Evolutionary conservation across 2,888 invertebrate genomes (phyloP).

Genomic region (Drosophila antonietae): DNA sequence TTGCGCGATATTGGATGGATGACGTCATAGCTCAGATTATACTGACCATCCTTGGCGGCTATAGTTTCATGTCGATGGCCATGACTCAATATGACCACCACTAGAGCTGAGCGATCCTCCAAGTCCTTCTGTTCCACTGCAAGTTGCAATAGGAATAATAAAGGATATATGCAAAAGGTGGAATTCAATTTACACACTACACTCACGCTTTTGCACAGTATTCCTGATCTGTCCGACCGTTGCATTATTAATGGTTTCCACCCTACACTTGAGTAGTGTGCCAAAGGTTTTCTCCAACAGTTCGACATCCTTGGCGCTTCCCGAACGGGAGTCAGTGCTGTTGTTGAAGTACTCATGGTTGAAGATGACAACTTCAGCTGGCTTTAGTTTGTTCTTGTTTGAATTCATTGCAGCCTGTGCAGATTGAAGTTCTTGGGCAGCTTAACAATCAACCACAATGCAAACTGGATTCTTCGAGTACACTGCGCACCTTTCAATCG

Average conservation of each 20-base stretch:
- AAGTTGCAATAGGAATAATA: neutral
- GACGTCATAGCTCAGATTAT: conserved; percentile 80
- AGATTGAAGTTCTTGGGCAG: neutral
- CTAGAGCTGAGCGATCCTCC: conserved; percentile 74
- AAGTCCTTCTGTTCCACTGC: conserved; percentile 81
- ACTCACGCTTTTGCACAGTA: conserved; percentile 78
- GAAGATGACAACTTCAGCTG: conserved; percentile 81
- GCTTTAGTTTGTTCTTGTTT: conserved; percentile 61
- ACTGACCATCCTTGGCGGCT: conserved; percentile 80
- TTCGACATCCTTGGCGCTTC: conserved; percentile 80
- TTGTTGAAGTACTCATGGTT: conserved; percentile 82
- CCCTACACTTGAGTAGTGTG: conserved; percentile 72
- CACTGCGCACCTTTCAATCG: neutral
- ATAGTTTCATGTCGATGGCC: conserved; percentile 78
- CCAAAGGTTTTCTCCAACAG: conserved; percentile 67
- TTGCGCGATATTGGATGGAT: conserved; percentile 82
- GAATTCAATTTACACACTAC: no score
- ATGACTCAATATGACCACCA: conserved; percentile 82
- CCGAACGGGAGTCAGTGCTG: conserved; percentile 72
- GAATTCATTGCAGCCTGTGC: conserved; percentile 30
- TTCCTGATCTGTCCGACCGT: conserved; percentile 71
- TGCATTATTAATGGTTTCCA: conserved; percentile 73
- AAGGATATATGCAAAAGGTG: neutral
- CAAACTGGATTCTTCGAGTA: neutral
- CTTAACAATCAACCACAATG: neutral